A percentile compares a stretch with the other conserved stretches of the same genome.
Evolutionary conservation across 2,113 vertebrate genomes (phyloP).

Genomic region (Hippocampus abdominalis): DNA sequence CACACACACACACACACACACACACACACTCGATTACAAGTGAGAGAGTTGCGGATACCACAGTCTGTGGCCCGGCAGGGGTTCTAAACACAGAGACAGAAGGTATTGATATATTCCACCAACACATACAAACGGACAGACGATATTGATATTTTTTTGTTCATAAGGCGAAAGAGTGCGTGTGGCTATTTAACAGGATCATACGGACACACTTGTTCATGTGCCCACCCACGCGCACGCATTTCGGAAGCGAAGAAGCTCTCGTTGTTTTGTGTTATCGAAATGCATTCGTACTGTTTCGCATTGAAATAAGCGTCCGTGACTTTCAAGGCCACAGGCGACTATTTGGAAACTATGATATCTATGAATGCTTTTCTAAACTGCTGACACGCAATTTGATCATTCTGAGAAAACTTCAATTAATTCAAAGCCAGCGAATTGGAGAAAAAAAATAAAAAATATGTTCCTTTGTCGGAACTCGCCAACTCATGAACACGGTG

Average conservation of each 20-base stretch:
- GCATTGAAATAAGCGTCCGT: constrained; percentile 26
- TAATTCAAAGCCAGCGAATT: background rate
- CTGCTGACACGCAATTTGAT: too few species aligned
- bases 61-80: constrained; percentile 63
- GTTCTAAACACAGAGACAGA: constrained; percentile 59
- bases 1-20: constrained; percentile 11
- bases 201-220: constrained; percentile 14
- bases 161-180: constrained; percentile 36
- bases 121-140: constrained; percentile 45
- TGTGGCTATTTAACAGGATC: constrained; percentile 28
- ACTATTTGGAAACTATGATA: background rate
- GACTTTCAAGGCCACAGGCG: constrained; percentile 25
- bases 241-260: constrained; percentile 51
- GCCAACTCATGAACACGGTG: too few species aligned
- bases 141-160: constrained; percentile 63
- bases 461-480: too few species aligned
- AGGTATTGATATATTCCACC: constrained; percentile 61
- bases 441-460: too few species aligned
- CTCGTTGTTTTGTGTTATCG: constrained; percentile 53
- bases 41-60: constrained; percentile 51
- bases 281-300: constrained; percentile 36
- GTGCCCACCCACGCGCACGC: background rate
- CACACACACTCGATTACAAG: constrained; percentile 31
- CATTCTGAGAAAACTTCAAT: background rate
- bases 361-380: too few species aligned